A percentile compares a stretch with the other conserved stretches of the same genome.
These are phyloP conservation scores for Aphelinus certus DNA, from an alignment of 1,140 invertebrate genomes.

Conservation along the genomic window DNA sequence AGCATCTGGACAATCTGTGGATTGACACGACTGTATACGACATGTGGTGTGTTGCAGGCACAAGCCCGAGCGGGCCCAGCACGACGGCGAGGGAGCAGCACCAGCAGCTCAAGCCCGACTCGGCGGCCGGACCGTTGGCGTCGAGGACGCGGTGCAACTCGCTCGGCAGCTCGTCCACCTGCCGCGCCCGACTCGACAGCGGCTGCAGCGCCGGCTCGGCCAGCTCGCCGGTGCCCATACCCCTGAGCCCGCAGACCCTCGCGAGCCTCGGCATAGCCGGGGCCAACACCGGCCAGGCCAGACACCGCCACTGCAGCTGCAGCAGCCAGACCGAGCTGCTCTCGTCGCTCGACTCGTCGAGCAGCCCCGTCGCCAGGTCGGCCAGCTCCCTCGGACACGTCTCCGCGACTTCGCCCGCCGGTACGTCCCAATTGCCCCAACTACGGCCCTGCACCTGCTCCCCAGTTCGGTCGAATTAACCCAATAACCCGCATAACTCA, in stretches of 20 bases:
- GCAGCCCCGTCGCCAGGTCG: constrained; percentile 56
- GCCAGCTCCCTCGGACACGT: constrained; percentile 52
- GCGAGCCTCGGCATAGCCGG: constrained; percentile 70
- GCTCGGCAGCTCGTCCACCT: constrained; percentile 52
- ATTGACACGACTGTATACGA: constrained; percentile 3
- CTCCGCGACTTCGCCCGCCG: constrained; percentile 39
- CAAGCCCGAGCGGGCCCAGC: background rate
- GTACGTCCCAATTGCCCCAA: constrained; percentile 8
- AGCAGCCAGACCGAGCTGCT: constrained; percentile 77
- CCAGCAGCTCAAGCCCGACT: background rate
- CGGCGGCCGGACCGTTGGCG: constrained; percentile 17
- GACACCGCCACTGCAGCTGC: constrained; percentile 72
- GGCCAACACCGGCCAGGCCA: constrained; percentile 50
- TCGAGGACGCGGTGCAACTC: constrained; percentile 61
- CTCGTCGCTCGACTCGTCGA: constrained; percentile 50
- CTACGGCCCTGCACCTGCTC: background rate
- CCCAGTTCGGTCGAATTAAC: no score
- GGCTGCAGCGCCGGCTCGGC: constrained; percentile 43
- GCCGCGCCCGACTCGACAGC: constrained; percentile 29
- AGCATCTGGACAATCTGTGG: background rate
- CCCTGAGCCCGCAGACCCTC: constrained; percentile 71
- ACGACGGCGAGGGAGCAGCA: background rate
- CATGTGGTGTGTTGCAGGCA: constrained; percentile 27
- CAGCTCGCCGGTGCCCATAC: constrained; percentile 58
- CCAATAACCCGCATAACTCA: background rate